Percentiles rank a stretch among this genome's conserved stretches.
Evolutionary conservation across 2,797 vertebrate species (phyloP).

Genomic region (Etheostoma nigrum): DNA sequence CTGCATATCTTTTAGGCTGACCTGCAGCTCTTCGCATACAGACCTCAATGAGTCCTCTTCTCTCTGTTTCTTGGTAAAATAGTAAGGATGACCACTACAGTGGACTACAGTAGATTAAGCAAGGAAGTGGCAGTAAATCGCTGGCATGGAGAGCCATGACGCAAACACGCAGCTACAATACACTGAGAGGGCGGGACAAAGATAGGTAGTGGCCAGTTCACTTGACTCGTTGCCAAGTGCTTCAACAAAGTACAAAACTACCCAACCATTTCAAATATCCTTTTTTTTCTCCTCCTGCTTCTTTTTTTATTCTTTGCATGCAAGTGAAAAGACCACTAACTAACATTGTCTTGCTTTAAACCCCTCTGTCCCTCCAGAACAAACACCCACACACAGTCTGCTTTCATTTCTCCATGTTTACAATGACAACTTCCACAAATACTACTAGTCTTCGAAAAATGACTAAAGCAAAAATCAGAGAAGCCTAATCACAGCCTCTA

Average conservation of each 20-base stretch:
- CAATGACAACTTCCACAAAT: constrained; percentile 45
- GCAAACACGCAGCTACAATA: constrained; percentile 49
- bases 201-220: constrained; percentile 79
- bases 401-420: constrained; percentile 49
- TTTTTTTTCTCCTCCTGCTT: not conserved
- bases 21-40: constrained; percentile 52
- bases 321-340: constrained; percentile 53
- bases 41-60: constrained; percentile 6
- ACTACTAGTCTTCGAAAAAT: constrained; percentile 22
- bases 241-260: constrained; percentile 63
- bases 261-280: constrained; percentile 36
- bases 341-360: constrained; percentile 34
- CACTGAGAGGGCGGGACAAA: constrained; percentile 75
- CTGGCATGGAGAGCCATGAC: constrained; percentile 65
- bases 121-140: constrained; percentile 68
- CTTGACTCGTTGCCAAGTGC: constrained; percentile 63
- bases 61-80: constrained; percentile 20
- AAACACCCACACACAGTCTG: constrained; percentile 55
- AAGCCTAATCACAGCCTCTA: constrained; percentile 20
- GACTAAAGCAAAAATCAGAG: constrained; percentile 47
- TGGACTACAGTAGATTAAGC: constrained; percentile 50
- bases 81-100: constrained; percentile 41
- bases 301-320: constrained; percentile 15
- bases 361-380: constrained; percentile 32
- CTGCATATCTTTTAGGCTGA: constrained; percentile 47